Conservation (phyloP, 2,797 vertebrate species). For the Ficedula albicollis region DNA sequence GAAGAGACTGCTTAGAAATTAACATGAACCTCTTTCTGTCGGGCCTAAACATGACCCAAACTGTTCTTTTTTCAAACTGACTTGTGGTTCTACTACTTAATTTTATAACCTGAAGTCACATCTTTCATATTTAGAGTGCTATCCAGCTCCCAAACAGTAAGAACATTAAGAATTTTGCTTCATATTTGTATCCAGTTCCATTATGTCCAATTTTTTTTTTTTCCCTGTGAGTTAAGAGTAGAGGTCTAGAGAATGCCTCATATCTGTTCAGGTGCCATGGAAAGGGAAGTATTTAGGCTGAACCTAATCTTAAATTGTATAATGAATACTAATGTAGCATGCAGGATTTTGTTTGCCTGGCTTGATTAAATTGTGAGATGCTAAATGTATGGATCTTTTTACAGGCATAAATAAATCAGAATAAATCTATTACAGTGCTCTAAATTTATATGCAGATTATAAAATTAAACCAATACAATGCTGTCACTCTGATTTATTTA, state of each 20-base stretch:
- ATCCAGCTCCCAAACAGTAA: background rate
- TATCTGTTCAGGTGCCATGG: background rate
- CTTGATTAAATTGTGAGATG: constrained; percentile 2
- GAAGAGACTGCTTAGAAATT: background rate
- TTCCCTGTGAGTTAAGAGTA: background rate
- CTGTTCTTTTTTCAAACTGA: background rate
- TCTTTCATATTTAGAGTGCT: background rate
- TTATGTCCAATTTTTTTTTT: background rate
- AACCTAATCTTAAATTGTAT: background rate
- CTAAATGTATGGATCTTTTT: background rate
- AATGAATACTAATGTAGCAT: background rate
- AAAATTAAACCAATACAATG: background rate
- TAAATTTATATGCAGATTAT: constrained; percentile 13
- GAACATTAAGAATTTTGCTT: background rate
- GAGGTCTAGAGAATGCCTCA: background rate
- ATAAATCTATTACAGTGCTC: background rate
- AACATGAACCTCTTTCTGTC: background rate
- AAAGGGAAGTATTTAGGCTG: background rate
- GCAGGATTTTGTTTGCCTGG: background rate
- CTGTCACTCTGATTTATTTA: background rate
- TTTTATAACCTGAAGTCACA: background rate
- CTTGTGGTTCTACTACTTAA: background rate
- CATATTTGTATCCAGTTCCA: background rate
- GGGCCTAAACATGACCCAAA: background rate
- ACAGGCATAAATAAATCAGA: background rate